Evolutionary conservation across 2,113 vertebrate species (phyloP), one percentile per base, ranked within the genome.

Genomic region (Typhlomys cinereus): DNA sequence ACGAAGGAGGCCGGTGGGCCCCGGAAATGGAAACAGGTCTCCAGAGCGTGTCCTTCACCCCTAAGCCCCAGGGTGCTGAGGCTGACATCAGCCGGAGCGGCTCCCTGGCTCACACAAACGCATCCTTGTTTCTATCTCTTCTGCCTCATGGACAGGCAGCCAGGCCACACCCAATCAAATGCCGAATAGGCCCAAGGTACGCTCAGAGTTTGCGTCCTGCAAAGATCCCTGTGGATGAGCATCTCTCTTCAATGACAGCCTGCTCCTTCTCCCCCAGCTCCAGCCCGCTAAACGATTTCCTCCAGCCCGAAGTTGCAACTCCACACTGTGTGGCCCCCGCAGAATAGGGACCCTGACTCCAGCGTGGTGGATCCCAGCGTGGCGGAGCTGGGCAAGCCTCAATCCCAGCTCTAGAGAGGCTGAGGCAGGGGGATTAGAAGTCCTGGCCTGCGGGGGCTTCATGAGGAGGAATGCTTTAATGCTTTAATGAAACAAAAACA

Each of bases 31-130:
- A 20, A 39, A 27, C 31, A 13, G 75, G 20, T 27, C 15, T 73
- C 52, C 12, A 46, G 4, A 8, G 4, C 0, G 1, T 4, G 41
- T n/a, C n/a, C 25, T 50, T 78, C 52, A 54, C 41, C 46, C 0
- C 20, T 4, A 12, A 41, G 11, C 46, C n/a, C 21, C 34, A 10
- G 1, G 11, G n/a, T 1, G 50, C 66, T 4, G 29, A 27, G 0
- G 52, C 80, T 84, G 74, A 29, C 84, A 20, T 61, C 4, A 39
- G 66, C n/a, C 74, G 44, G 59, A 61, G 48, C 61, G 41, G 29
- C 14, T 11, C 64, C n/a, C 82, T 59, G n/a, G n/a, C 44, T 25
- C 15, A 29, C 27, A 0, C 27, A 36, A 50, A 69, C 10, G 4
- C 67, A 1, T 31, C 48, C 44, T 2, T 57, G 29, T 90, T 75